Percentiles rank a stretch among this genome's conserved stretches.
These are phyloP conservation scores for Dryobota labecula DNA, from an alignment of 2,888 invertebrate genomes.

Conservation along the genomic window DNA sequence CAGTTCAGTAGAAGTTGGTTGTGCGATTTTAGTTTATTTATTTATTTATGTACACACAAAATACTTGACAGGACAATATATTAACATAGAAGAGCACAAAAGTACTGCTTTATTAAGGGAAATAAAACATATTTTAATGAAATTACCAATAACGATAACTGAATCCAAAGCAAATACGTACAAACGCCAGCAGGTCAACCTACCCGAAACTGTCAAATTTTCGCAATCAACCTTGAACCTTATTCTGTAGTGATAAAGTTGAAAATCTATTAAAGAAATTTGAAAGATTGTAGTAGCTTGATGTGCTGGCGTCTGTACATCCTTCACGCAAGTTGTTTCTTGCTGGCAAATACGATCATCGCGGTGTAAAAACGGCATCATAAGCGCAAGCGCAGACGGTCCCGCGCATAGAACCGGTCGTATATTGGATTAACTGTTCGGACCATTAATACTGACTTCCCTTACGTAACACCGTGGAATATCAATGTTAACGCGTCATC, in stretches of 20 bases:
- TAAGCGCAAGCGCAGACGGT: conserved; percentile 56
- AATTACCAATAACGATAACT: not conserved
- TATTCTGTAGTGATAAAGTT: too few relatives aligned
- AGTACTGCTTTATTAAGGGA: not conserved
- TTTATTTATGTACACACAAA: too few relatives aligned
- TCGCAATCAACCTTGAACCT: too few relatives aligned
- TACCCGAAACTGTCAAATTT: too few relatives aligned
- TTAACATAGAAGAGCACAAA: too few relatives aligned
- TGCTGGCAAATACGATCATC: not conserved
- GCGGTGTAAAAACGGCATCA: conserved; percentile 41
- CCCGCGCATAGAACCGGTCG: conserved; percentile 68
- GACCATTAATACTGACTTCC: conserved; percentile 61
- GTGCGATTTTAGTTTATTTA: too few relatives aligned
- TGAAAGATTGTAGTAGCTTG: too few relatives aligned
- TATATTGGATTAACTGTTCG: conserved; percentile 63
- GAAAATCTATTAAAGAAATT: too few relatives aligned
- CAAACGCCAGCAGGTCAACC: too few relatives aligned
- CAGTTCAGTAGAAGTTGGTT: not conserved
- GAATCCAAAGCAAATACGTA: not conserved
- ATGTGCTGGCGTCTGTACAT: too few relatives aligned
- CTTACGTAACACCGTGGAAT: conserved; percentile 70
- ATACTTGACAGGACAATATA: too few relatives aligned
- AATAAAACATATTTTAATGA: not conserved
- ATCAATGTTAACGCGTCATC: conserved; percentile 54
- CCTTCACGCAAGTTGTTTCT: not conserved